Conservation (phyloP, 2,888 invertebrate genomes). For the Drosophila niveifrons region DNA sequence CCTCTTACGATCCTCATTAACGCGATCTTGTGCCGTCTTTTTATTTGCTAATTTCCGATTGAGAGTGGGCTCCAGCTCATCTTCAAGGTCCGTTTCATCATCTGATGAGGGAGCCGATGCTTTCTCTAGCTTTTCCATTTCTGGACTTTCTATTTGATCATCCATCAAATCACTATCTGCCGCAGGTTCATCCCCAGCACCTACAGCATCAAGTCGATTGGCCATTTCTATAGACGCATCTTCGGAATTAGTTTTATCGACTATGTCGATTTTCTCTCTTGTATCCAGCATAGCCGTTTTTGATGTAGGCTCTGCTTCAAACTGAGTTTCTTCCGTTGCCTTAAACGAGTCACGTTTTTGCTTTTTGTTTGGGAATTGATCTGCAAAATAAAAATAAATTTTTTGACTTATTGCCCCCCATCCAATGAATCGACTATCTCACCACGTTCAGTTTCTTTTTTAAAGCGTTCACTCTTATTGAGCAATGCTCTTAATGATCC, state of each 20-base stretch:
- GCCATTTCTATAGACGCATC: conserved; percentile 57
- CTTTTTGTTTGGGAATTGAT: conserved; percentile 74
- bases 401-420: not conserved
- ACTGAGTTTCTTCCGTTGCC: conserved; percentile 42
- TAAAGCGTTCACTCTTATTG: conserved; percentile 81
- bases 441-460: conserved; percentile 82
- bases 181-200: conserved; percentile 20
- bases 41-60: conserved; percentile 67
- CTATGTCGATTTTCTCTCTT: conserved; percentile 24
- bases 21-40: conserved; percentile 80
- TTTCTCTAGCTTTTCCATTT: conserved; percentile 53
- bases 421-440: not conserved
- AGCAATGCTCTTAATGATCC: conserved; percentile 83
- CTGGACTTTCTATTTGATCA: conserved; percentile 62
- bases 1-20: conserved; percentile 82
- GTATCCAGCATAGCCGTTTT: conserved; percentile 34
- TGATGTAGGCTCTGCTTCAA: conserved; percentile 32
- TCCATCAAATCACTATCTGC: conserved; percentile 46
- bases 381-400: conserved; percentile 44
- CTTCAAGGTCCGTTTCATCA: conserved; percentile 65
- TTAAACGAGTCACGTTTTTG: conserved; percentile 67
- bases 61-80: conserved; percentile 58
- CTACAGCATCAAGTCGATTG: conserved; percentile 10
- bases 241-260: conserved; percentile 15
- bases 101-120: conserved; percentile 61